Percentiles rank a stretch among this genome's conserved stretches.
phyloP scores from a whole-genome alignment of 2,888 invertebrate species.

The Ectemnius continuus region DNA sequence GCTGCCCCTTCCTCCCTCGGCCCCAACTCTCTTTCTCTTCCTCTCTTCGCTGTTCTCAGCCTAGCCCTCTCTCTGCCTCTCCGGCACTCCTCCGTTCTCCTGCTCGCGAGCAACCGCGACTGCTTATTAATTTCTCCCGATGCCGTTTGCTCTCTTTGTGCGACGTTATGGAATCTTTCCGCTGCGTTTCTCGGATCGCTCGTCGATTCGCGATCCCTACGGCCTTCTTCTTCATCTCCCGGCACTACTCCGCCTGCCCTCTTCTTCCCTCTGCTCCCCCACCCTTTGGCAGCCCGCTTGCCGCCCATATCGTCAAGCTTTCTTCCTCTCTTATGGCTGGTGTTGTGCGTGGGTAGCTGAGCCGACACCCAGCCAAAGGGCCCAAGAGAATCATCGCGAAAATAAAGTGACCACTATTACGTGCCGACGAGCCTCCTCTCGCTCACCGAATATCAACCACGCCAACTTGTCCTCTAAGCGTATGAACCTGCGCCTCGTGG shows the following conservation, averaged over 20 bases:
- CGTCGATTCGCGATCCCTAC: constrained; percentile 57
- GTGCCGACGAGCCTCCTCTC: constrained; percentile 13
- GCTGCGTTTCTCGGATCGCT: constrained; percentile 41
- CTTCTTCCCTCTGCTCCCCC: constrained; percentile 17
- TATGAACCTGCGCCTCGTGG: too few relatives aligned
- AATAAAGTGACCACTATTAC: constrained; percentile 16
- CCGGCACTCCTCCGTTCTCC: constrained; percentile 14
- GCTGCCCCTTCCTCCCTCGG: not conserved
- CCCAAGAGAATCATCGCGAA: constrained; percentile 34
- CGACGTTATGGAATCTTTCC: constrained; percentile 58
- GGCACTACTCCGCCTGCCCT: constrained; percentile 57
- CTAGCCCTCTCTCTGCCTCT: constrained; percentile 7
- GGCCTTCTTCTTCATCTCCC: constrained; percentile 14
- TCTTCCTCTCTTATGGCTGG: constrained; percentile 29
- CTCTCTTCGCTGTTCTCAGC: not conserved
- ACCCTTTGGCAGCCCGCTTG: constrained; percentile 5
- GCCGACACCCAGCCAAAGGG: constrained; percentile 41
- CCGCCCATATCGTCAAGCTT: not conserved
- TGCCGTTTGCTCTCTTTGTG: constrained; percentile 57
- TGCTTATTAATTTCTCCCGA: constrained; percentile 52
- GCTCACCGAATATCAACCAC: too few relatives aligned
- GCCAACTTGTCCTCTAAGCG: too few relatives aligned
- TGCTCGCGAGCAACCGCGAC: constrained; percentile 29
- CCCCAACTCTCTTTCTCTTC: too few relatives aligned
- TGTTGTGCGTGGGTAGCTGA: constrained; percentile 33